Percentiles rank a stretch among this genome's conserved stretches.
Conservation (phyloP, 1,140 invertebrate species). For the Palaemon carinicauda region DNA sequence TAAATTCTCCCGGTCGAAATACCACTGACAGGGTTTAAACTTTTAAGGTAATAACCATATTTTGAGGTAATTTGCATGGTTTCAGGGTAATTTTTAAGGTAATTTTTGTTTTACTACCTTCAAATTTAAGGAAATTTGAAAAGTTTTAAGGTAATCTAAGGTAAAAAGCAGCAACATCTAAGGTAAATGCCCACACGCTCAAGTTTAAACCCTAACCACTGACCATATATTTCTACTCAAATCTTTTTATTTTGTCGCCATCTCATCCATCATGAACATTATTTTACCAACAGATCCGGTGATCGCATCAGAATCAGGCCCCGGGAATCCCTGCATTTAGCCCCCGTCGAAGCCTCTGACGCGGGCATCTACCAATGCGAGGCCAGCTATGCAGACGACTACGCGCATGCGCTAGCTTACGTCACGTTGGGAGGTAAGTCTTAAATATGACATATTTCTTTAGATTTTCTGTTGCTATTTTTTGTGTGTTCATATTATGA, state of each 20-base stretch:
- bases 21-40: not conserved
- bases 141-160: too few relatives aligned
- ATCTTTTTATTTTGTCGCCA: not conserved
- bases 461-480: not conserved
- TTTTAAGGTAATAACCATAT: too few relatives aligned
- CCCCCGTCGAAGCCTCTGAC: not conserved
- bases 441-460: too few relatives aligned
- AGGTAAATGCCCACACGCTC: too few relatives aligned
- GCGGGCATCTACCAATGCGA: constrained; percentile 29
- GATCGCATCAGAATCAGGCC: not conserved
- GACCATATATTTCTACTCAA: too few relatives aligned
- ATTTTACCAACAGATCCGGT: not conserved
- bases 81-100: too few relatives aligned
- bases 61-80: too few relatives aligned
- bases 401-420: constrained; percentile 39
- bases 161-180: too few relatives aligned
- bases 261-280: not conserved
- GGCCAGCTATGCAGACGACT: constrained; percentile 10
- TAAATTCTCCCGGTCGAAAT: too few relatives aligned
- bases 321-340: not conserved
- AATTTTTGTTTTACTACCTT: too few relatives aligned
- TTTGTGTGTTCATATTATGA: not conserved
- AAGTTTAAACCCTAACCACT: too few relatives aligned
- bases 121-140: too few relatives aligned
- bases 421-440: constrained; percentile 33